A percentile compares a stretch with the other conserved stretches of the same genome.
phyloP scores from a whole-genome alignment of 2,888 invertebrate genomes.

The Phymatocera aterrima region DNA sequence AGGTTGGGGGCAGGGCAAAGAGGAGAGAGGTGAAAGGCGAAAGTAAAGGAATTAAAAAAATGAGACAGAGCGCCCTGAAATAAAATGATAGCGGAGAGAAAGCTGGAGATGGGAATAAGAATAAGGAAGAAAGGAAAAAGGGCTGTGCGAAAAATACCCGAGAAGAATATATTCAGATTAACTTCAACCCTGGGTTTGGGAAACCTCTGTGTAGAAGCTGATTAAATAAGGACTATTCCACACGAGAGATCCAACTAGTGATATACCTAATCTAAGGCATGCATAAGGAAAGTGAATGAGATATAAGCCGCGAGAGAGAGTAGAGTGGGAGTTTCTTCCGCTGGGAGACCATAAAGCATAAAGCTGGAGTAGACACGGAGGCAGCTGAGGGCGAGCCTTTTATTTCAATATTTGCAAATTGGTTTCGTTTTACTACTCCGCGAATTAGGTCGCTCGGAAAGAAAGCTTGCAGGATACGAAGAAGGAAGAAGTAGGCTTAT shows the following conservation, averaged over 20 bases:
- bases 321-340: neutral
- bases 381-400: constrained; percentile 40
- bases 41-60: constrained; percentile 48
- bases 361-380: constrained; percentile 15
- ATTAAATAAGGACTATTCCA: constrained; percentile 55
- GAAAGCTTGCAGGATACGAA: neutral
- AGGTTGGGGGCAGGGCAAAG: neutral
- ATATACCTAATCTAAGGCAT: constrained; percentile 50
- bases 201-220: constrained; percentile 54
- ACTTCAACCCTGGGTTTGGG: constrained; percentile 54
- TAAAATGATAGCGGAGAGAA: neutral
- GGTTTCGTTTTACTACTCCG: constrained; percentile 34
- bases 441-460: constrained; percentile 30
- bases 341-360: constrained; percentile 27
- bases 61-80: constrained; percentile 38
- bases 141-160: neutral
- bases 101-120: constrained; percentile 7
- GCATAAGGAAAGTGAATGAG: constrained; percentile 14
- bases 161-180: constrained; percentile 54
- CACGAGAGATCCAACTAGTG: constrained; percentile 52
- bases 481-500: neutral
- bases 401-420: constrained; percentile 52
- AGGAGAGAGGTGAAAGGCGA: constrained; percentile 15
- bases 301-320: neutral
- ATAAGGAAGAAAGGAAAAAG: constrained; percentile 36